Evolutionary conservation across 1,140 invertebrate genomes (phyloP).

Genomic region (Cryptotermes secundus): DNA sequence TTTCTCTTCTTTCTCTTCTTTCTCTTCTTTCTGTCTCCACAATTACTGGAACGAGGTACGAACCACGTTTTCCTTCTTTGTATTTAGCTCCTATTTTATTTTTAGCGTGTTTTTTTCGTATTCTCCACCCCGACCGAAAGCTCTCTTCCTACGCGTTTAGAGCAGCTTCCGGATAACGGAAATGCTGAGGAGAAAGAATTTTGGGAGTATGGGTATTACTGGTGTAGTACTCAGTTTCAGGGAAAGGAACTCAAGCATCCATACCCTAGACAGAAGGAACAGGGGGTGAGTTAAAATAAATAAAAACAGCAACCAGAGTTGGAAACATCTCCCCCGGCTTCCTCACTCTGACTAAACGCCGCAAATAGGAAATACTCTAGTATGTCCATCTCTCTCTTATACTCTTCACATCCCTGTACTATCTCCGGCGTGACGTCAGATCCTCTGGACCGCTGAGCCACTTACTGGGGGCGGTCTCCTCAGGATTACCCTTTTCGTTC

Average conservation of each 20-base stretch:
- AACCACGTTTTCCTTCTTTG: background rate
- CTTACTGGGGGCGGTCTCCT: background rate
- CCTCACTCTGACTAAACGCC: conserved; percentile 16
- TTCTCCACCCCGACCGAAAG: background rate
- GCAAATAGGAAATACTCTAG: conserved; percentile 1
- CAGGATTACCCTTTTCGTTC: background rate
- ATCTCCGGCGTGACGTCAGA: background rate
- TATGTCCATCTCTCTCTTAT: background rate
- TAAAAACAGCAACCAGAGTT: background rate
- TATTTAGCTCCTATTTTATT: background rate
- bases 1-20: no score
- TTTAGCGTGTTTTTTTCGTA: background rate
- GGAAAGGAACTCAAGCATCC: background rate
- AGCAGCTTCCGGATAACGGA: background rate
- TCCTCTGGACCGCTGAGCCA: conserved; percentile 13
- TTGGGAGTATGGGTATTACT: background rate
- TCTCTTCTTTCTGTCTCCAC: background rate
- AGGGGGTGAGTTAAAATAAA: background rate
- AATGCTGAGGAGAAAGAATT: conserved; percentile 7
- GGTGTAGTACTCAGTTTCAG: background rate
- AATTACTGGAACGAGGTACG: background rate
- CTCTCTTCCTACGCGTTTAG: conserved; percentile 11
- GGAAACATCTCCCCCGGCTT: background rate
- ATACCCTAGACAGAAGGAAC: background rate
- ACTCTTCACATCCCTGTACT: background rate